A percentile compares a stretch with the other conserved stretches of the same genome.
Conservation (phyloP, 2,888 invertebrate species). For the Glaucopsyche alexis region DNA sequence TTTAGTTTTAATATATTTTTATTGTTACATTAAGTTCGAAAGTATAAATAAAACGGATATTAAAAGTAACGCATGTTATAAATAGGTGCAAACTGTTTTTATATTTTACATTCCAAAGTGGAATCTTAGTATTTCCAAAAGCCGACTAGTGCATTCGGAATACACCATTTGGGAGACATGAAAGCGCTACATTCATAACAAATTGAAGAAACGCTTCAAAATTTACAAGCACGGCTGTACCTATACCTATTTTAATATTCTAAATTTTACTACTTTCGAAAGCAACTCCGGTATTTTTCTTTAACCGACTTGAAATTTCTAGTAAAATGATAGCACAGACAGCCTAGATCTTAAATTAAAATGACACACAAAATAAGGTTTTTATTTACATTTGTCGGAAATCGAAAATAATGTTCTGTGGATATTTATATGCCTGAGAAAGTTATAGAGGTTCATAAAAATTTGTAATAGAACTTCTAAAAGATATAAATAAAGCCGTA, state of each 20-base stretch:
- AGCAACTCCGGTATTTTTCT: constrained; percentile 2
- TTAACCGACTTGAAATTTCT: background rate
- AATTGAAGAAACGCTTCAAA: constrained; percentile 7
- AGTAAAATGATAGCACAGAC: background rate
- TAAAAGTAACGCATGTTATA: background rate
- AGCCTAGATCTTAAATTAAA: background rate
- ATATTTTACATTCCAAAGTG: background rate
- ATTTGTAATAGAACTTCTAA: no score
- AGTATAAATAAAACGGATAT: background rate
- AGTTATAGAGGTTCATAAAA: no score
- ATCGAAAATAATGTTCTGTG: no score
- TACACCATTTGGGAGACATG: constrained; percentile 5
- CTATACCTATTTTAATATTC: background rate
- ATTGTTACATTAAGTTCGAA: background rate
- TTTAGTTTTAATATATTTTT: background rate
- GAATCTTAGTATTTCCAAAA: background rate
- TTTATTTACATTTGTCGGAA: no score
- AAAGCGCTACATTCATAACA: constrained; percentile 8
- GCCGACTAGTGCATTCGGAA: background rate
- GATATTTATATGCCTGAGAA: no score
- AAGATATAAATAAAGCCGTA: no score
- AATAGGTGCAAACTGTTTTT: background rate
- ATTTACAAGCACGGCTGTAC: background rate
- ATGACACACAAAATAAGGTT: no score
- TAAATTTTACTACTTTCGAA: background rate